Base-by-base conservation (phyloP, 2,797 vertebrate species). In the Sebastiscus albofasciatus region DNA sequence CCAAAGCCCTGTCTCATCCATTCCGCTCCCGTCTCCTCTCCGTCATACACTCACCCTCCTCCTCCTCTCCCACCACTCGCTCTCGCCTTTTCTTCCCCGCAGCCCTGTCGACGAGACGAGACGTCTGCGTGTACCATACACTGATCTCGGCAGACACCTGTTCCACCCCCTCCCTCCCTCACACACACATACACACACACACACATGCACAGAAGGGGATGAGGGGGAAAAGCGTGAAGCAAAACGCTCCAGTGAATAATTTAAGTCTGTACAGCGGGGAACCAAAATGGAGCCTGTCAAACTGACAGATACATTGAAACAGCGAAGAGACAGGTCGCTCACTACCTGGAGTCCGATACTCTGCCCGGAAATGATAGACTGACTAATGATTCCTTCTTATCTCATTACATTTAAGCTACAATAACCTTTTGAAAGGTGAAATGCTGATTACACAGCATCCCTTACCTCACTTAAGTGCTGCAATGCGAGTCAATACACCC, bases 211-310 rank as follows among this genome's bases (percentile, higher is more conserved):
- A 87, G 49, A 62, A 62, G 82, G 61, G 80, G 83, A 83, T 84
- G 84, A 46, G 72, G 82, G 84, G 62, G 76, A 60, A 67, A 80
- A 77, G 86, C 78, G 80, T 87, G 88, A 90, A 91, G 93, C 94
- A 95, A 95, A 96, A 95, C 67, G 93, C 92, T 94, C 75, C 82
- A 83, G 91, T 96, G 91, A 96, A 95, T 96, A 94, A 95, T 95
- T 95, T 87, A 95, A 92, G 88, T 92, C 92, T 84, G 64, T 85
- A 90, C 91, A 93, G 91, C 85, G 60, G 90, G 89, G 85, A 88
- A 84, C 83, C 89, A 93, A 95, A 93, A 94, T 92, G 91, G 90
- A 90, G 90, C 88, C 90, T 87, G 89, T 93, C 87, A 89, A 86
- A 72, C 76, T 93, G 94, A 94, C 86, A 77, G 86, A 90, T 90